Conservation (phyloP, 2,113 vertebrate genomes). For the Zosterops pallidus region DNA sequence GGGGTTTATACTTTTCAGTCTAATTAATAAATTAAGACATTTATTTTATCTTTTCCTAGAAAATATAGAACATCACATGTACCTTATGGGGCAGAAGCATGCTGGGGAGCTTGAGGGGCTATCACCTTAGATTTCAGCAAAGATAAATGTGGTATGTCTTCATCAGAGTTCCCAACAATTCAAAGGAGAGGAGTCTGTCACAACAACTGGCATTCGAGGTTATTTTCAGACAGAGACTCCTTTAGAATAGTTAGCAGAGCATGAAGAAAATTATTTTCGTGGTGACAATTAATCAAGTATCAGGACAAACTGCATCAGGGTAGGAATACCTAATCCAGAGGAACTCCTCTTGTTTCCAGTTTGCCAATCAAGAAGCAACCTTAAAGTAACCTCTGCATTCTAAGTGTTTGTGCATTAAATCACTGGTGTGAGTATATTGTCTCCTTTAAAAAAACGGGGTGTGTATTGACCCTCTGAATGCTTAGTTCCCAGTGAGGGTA, state of each 20-base stretch:
- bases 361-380: not conserved
- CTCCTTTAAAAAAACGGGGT: not conserved
- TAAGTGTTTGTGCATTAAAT: not conserved
- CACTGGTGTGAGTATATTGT: not conserved
- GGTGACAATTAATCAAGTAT: not conserved
- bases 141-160: not conserved
- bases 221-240: not conserved
- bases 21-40: not conserved
- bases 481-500: not conserved
- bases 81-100: not conserved
- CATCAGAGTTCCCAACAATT: not conserved
- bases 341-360: not conserved
- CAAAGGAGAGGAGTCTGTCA: not conserved
- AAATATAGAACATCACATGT: not conserved
- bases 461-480: not conserved
- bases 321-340: not conserved
- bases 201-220: not conserved
- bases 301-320: not conserved
- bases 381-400: not conserved
- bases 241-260: not conserved
- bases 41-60: not conserved
- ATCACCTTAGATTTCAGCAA: not conserved
- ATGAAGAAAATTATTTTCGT: not conserved
- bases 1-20: not conserved
- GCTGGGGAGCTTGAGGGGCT: not conserved